Conservation (phyloP, 2,113 vertebrate species). For the Leiothrix lutea region DNA sequence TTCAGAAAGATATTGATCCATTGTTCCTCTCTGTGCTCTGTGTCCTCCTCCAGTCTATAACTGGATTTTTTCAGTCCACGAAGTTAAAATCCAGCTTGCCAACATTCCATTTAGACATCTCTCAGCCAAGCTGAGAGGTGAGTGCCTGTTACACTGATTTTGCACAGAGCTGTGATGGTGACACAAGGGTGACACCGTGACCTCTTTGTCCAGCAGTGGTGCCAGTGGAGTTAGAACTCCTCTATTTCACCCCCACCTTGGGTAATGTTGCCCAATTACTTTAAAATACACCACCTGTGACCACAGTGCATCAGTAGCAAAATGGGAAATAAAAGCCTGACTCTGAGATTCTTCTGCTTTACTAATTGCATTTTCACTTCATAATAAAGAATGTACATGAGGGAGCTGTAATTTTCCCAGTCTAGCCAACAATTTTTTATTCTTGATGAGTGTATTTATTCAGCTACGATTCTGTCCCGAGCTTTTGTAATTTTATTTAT, state of each 20-base stretch:
- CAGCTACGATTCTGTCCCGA: slow-evolving; percentile 8
- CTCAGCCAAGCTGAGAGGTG: not conserved
- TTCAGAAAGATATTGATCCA: not conserved
- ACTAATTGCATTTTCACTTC: slow-evolving; percentile 42
- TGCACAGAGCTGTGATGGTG: not conserved
- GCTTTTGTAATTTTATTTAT: slow-evolving; percentile 57
- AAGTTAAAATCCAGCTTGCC: not conserved
- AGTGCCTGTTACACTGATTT: not conserved
- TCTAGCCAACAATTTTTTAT: slow-evolving; percentile 22
- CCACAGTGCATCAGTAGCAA: not conserved
- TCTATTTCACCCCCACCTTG: not conserved
- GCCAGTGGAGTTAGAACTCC: not conserved
- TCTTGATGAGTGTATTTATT: slow-evolving; percentile 52
- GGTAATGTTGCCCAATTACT: not conserved
- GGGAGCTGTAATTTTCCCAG: slow-evolving; percentile 17
- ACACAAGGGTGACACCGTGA: not conserved
- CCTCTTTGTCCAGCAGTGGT: not conserved
- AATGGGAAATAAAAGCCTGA: not conserved
- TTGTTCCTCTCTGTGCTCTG: not conserved
- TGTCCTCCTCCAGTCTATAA: not conserved
- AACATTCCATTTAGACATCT: not conserved
- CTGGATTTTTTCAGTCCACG: not conserved
- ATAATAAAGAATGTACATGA: slow-evolving; percentile 4
- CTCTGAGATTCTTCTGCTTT: not conserved
- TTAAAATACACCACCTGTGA: not conserved